Base-by-base conservation (phyloP, 1,140 invertebrate species). In the Augochlora pura region DNA sequence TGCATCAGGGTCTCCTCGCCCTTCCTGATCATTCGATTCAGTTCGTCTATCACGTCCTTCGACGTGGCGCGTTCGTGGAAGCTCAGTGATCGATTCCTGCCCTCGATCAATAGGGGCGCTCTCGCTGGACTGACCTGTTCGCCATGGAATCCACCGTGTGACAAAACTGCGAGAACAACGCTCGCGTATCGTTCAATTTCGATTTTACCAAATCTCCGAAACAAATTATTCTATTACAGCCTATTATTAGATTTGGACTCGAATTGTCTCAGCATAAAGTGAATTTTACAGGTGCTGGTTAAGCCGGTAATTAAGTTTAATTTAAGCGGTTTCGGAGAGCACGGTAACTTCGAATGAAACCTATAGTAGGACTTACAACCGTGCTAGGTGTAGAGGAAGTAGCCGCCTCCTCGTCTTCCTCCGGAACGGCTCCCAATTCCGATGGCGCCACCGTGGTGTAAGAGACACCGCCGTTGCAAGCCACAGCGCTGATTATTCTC, bases 21-120 rank as follows among this genome's bases (percentile, higher is more conserved):
- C 74, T 94, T 94, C n/a, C 93, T 92, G 64, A 96, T 96, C 95
- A 96, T 96, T 86, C 95, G 93, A 89, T 96, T 96, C 42, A 96
- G 91, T 88, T 96, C 95, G 81, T 96, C 95, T 78, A 96, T 96
- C n/a, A 96, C 95, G 87, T 96, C 95, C 88, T 96, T 96, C 39
- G 95, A 96, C 46, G 95, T 96, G 8, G 95, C 95, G 62, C 94
- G 93, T 87, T 96, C 95, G 85, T 96, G 95, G 88, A 96, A 96
- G 91, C 95, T 95, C 52, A 95, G 85, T 3, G 93, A 92, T 78
- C 93, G 85, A 66, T 91, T 88, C 32, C 85, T 86, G 23, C 88
- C 90, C 65, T 91, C 90, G 57, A 91, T 73, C 18, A 91, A 71
- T 7, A 91, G 77, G 2, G 88, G 87, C 21, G 87, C 88, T 87